Evolutionary conservation across 2,797 vertebrate genomes (phyloP).

Genomic region (Phalloptychus januarius): DNA sequence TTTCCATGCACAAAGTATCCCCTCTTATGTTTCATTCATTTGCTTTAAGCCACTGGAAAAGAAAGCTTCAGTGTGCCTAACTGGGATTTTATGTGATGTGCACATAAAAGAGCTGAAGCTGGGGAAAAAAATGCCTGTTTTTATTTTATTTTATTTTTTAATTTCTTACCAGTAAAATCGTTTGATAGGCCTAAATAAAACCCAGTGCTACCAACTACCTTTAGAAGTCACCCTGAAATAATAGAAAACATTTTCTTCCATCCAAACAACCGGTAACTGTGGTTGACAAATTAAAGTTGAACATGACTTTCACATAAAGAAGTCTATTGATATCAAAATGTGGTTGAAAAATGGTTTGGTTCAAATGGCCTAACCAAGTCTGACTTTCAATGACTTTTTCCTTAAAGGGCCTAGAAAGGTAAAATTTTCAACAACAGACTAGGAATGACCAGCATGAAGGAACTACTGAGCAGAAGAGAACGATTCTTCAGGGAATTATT

Average conservation of each 20-base stretch:
- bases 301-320: neutral
- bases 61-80: neutral
- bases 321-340: slow-evolving; percentile 1
- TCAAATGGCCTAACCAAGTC: neutral
- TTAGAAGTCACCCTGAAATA: neutral
- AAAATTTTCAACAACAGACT: neutral
- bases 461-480: neutral
- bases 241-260: neutral
- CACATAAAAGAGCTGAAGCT: no score
- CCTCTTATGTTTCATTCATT: neutral
- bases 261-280: neutral
- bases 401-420: neutral
- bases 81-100: neutral
- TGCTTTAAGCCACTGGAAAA: neutral
- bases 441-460: neutral
- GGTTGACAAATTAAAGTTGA: neutral
- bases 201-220: neutral
- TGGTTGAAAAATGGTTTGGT: neutral
- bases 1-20: neutral
- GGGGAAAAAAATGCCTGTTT: neutral
- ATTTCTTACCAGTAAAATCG: neutral
- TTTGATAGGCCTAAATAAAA: neutral
- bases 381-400: neutral
- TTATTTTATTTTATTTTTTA: accelerated
- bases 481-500: neutral